Evolutionary conservation across 2,113 vertebrate genomes (phyloP).

Genomic region (Mobula hypostoma): DNA sequence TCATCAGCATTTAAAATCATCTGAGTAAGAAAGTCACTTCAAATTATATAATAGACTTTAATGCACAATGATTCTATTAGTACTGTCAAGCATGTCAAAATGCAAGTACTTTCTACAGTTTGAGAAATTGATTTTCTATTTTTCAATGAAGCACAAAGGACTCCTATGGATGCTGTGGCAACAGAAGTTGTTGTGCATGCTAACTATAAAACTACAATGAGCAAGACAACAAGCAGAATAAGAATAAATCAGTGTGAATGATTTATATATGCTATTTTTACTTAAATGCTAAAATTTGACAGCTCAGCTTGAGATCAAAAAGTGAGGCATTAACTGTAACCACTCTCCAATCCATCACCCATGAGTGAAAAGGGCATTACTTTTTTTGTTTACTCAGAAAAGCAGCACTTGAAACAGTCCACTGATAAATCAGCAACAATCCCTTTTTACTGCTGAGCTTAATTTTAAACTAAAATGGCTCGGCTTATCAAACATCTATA

Average conservation of each 20-base stretch:
- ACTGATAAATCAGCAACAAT: not conserved
- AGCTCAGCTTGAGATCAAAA: constrained; percentile 8
- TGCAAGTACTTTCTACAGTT: not conserved
- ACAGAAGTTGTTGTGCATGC: not conserved
- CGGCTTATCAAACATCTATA: not conserved
- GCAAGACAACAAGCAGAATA: not conserved
- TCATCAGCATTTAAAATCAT: not conserved
- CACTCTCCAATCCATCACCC: constrained; percentile 21
- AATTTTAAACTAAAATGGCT: not conserved
- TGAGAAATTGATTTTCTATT: not conserved
- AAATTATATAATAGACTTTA: not conserved
- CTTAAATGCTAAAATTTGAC: not conserved
- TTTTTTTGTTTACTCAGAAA: constrained; percentile 3
- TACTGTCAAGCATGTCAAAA: not conserved
- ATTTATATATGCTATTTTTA: not conserved
- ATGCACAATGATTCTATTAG: not conserved
- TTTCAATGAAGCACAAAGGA: not conserved
- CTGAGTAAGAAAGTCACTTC: not conserved
- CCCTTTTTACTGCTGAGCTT: not conserved
- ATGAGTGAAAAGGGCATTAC: not conserved
- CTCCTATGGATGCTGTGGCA: not conserved
- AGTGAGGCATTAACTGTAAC: not conserved
- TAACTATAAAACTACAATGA: not conserved
- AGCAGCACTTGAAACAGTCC: not conserved
- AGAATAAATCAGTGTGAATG: not conserved